A percentile compares a stretch with the other conserved stretches of the same genome.
phyloP scores from a whole-genome alignment of 2,113 vertebrate species.

The Andinoacara biseriatus region DNA sequence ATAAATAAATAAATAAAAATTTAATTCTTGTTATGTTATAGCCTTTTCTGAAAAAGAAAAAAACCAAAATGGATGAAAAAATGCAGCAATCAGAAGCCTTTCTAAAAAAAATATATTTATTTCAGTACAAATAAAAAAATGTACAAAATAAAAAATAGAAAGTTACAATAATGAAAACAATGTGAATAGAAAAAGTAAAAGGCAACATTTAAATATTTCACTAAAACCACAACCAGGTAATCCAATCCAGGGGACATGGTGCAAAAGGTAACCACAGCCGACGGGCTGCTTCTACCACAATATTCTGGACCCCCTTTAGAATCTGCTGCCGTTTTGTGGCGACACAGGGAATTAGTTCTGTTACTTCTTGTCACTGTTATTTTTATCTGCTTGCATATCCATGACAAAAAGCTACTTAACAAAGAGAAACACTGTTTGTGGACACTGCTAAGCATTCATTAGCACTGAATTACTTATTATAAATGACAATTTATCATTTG shows the following conservation, averaged over 20 bases:
- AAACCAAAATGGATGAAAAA: neutral
- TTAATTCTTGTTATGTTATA: neutral
- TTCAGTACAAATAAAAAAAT: slow-evolving; percentile 78
- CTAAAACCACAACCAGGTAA: slow-evolving; percentile 51
- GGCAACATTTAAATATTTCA: slow-evolving; percentile 69
- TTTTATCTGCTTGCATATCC: neutral
- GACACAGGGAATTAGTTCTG: neutral
- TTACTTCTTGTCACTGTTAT: neutral
- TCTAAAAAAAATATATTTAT: slow-evolving; percentile 52
- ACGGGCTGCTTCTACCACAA: slow-evolving; percentile 81
- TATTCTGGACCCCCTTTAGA: slow-evolving; percentile 81
- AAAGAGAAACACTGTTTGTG: neutral
- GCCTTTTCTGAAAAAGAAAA: neutral
- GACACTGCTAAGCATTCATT: neutral
- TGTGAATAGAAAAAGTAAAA: slow-evolving; percentile 59
- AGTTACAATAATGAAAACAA: slow-evolving; percentile 76
- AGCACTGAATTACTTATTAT: neutral
- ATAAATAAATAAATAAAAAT: neutral
- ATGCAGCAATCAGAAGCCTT: neutral
- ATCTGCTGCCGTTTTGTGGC: slow-evolving; percentile 84
- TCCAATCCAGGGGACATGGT: slow-evolving; percentile 72
- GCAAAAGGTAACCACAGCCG: slow-evolving; percentile 71
- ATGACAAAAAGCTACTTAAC: neutral
- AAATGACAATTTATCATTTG: neutral
- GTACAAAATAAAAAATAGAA: slow-evolving; percentile 83